Base-by-base conservation (phyloP, 1,140 invertebrate genomes). In the Megalopta genalis region DNA sequence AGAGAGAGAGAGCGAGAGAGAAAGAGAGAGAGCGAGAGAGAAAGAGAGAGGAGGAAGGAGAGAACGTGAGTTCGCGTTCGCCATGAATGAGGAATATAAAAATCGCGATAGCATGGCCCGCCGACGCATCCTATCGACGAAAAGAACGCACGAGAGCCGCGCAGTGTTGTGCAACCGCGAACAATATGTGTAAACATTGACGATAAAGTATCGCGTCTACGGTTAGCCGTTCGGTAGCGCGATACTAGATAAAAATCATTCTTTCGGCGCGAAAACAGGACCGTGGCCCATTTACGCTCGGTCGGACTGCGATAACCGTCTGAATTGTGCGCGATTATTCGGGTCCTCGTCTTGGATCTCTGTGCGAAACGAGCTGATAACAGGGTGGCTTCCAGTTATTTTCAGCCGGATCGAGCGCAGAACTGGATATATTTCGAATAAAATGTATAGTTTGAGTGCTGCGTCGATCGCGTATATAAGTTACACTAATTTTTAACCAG, bases 111-210 rank as follows among this genome's bases (percentile, higher is more conserved):
- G 59, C 59, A 37, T 77, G 60, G 42, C 39, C 37, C 42, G 32
- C 39, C 62, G 27, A 9, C 42, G 25, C 37, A 54, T 57, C 67
- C 52, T 67, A 75, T 70, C 64, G 59, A 25, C 27, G 37, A 79
- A 52, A 83, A 77, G 65, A 82, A 52, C 46, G n/a, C n/a, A n/a
- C 57, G 46, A 54, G 32, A 59, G 32, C 27, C 60, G 21, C 32
- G 32, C 32, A 32, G 46, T 54, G 65, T 82, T 82, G 72, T 62
- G 60, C 69, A 84, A 88, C 64, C 27, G 7, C n/a, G 63, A 85
- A 85, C 60, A 76, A 80, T 81, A 69, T 68, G 64, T 60, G 27
- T 73, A 73, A 87, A 81, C 52, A 76, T 66, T 46, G 57, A 39
- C 21, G 78, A 71, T 65, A 54, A 37, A 37, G 42, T 57, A 9